Conservation (phyloP, 1,140 invertebrate genomes). For the Aphelinus certus region DNA sequence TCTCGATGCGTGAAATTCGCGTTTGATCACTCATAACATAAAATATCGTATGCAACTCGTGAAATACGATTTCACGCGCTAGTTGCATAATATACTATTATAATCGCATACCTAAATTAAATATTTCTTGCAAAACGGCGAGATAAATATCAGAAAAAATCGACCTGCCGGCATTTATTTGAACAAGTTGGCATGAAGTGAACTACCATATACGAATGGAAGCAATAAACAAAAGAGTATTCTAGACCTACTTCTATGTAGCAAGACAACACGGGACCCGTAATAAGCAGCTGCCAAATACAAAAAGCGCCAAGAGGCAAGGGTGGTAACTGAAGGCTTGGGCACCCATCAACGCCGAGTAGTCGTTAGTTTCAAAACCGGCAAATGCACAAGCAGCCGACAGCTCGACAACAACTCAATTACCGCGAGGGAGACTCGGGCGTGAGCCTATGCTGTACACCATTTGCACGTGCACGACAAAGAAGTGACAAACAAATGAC, state of each 20-base stretch:
- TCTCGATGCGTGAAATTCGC: no score
- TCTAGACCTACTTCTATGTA: conserved; percentile 19
- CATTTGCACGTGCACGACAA: conserved; percentile 15
- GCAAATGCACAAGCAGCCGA: conserved; percentile 5
- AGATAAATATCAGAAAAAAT: no score
- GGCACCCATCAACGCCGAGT: neutral
- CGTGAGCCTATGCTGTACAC: neutral
- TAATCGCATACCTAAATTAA: no score
- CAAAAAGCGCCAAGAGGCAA: conserved; percentile 16
- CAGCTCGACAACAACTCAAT: conserved; percentile 22
- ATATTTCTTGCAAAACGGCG: no score
- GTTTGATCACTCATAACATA: no score
- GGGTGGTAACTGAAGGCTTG: neutral
- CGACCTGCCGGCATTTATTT: no score
- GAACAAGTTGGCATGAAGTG: no score
- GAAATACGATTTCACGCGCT: no score
- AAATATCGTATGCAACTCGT: no score
- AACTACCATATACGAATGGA: no score
- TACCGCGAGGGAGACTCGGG: neutral
- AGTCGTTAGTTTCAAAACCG: conserved; percentile 29
- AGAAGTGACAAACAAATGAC: conserved; percentile 8
- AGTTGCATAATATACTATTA: no score
- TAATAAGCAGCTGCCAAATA: conserved; percentile 37
- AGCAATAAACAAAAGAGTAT: conserved; percentile 19
- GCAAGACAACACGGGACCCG: neutral